Conservation (phyloP, 2,888 invertebrate species). For the Hydropsyche betteni region DNA sequence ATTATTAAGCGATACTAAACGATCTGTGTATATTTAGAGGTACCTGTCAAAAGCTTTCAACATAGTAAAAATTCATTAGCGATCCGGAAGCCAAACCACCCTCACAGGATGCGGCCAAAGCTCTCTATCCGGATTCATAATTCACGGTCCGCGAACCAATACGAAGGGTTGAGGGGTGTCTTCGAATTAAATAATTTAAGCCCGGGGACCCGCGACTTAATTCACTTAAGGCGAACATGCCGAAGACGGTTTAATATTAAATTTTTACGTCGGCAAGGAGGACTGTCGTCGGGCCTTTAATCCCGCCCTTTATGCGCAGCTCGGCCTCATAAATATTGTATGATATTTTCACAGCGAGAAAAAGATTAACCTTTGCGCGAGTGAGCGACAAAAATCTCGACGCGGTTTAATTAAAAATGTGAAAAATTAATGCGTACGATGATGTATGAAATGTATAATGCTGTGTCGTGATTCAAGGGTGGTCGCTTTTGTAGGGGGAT, state of each 20-base stretch:
- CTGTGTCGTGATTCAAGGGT: too few species aligned
- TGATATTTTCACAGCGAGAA: not conserved
- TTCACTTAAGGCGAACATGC: constrained; percentile 16
- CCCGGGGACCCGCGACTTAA: constrained; percentile 6
- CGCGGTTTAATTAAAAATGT: too few species aligned
- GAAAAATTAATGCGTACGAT: too few species aligned
- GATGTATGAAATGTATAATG: too few species aligned
- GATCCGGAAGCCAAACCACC: constrained; percentile 39
- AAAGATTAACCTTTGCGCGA: constrained; percentile 11
- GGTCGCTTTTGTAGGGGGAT: too few species aligned
- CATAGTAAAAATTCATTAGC: constrained; percentile 35
- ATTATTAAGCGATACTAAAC: too few species aligned
- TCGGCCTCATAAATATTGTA: constrained; percentile 13
- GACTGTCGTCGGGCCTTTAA: constrained; percentile 14
- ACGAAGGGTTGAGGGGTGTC: constrained; percentile 35
- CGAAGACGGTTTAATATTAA: constrained; percentile 18
- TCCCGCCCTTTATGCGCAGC: not conserved
- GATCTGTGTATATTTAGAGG: too few species aligned
- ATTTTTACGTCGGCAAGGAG: not conserved
- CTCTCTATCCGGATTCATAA: constrained; percentile 44
- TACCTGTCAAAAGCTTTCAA: not conserved
- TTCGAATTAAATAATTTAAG: constrained; percentile 24
- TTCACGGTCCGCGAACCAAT: constrained; percentile 40
- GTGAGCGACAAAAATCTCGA: too few species aligned
- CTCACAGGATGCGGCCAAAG: constrained; percentile 41